Base-by-base conservation (phyloP, 2,888 invertebrate species). In the Mimachlamys varia region DNA sequence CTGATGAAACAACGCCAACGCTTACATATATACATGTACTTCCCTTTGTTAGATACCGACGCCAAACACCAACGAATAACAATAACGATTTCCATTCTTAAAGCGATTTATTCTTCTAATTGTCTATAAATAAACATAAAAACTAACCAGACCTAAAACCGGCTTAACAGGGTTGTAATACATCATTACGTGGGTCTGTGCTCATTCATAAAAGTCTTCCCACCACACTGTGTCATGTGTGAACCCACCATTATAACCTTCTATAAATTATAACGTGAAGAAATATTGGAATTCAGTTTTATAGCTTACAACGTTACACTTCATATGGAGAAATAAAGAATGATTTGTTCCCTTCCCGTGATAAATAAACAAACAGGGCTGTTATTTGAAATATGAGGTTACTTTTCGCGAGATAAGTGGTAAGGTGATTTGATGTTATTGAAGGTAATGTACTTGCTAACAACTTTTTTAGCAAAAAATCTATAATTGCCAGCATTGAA, bases 311-410 rank as follows among this genome's bases (percentile, higher is more conserved):
- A 33, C 33, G 76, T 76, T 76, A 76, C 76, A 76, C 76, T 33
- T 33, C 33, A 76, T 10, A 76, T 76, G 33, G 12, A 76, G 22
- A 76, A 76, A 76, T 76, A 76, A 76, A 76, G 76, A 76, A 76
- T 76, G 4, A 76, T 76, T 76, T 76, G 33, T 76, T 76, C 76
- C 10, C 76, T 76, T 22, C 7, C 76, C 3, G 76, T 22, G 76
- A 76, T 76, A 76, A 76, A 76, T 76, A 76, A 76, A 76, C 76
- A 33, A 33, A 5, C 76, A 15, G 76, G 33, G 76, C 27, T 27
- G 76, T 33, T 76, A 76, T 76, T 76, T 76, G 76, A 76, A 76
- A 76, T 76, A 76, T 33, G 76, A 76, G 76, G 33, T 76, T 76
- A 76, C 33, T 13, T 76, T 76, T 76, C 0, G 27, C 12, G 33